Evolutionary conservation across 1,140 invertebrate species (phyloP), one percentile per base, ranked within the genome.

Genomic region (Drosophila tropicalis): DNA sequence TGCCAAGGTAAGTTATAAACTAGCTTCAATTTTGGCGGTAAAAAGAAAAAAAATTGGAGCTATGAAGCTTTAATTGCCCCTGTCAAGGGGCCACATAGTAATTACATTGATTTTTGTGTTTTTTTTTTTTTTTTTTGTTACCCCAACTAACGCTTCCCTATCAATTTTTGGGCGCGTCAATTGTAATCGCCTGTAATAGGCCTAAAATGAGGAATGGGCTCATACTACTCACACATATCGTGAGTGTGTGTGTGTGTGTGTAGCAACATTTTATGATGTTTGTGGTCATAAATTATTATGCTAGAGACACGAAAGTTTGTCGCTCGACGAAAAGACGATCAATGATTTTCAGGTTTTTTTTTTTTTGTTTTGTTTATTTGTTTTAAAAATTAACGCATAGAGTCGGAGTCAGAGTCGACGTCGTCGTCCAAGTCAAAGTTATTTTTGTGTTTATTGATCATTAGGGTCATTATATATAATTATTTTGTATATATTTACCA

Each of bases 351-450:
- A 22, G 44, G 44, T 51, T 65, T 57, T 39, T 39, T 65, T 57
- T 39, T 39, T 80, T 64, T 63, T 76, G 54, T 64, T 29, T 29
- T 29, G 68, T 62, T 57, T 83, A 74, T 87, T 87, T 87, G 78
- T 73, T 71, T 89, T 71, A 89, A 89, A 83, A 80, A 89, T 87
- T 87, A 89, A 80, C 83, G 76, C 79, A 83, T 80, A 77, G 67
- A 39, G 34, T 36, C 17, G 9, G 44, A 47, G 17, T 36, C 17
- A 7, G 44, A 47, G 17, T 51, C 17, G 12, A 29, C 29, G 29
- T 29, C 29, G 29, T 29, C 22, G 22, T 22, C 22, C 22, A 13
- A 39, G 10, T 13, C 36, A 12, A 22, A 22, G 44, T 12, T 51
- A 51, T 51, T 71, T 69, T 67, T 73, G 70, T 74, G 76, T 83